A percentile compares a stretch with the other conserved stretches of the same genome.
Evolutionary conservation across 2,888 invertebrate species (phyloP).

Genomic region (Sisyra nigra): DNA sequence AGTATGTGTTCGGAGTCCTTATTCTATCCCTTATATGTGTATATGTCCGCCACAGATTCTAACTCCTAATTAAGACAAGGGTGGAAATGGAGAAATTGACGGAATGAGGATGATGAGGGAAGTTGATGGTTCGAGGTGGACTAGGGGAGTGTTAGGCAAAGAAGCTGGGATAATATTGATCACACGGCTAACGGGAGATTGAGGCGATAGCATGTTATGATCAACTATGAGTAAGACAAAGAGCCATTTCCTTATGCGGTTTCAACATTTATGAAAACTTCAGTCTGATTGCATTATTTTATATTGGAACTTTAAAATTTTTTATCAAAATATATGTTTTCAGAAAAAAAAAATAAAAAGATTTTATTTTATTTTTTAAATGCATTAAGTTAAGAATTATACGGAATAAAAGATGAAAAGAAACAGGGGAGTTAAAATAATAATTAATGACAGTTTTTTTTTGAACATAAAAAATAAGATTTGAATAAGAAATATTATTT

Average conservation of each 20-base stretch:
- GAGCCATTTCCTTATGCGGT: no score
- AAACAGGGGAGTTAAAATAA: no score
- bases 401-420: no score
- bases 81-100: conserved; percentile 23
- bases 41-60: conserved; percentile 73
- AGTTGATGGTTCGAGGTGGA: conserved; percentile 4
- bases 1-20: no score
- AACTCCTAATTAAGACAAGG: conserved; percentile 73
- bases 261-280: no score
- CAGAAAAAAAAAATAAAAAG: not conserved
- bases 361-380: no score
- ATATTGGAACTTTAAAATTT: not conserved
- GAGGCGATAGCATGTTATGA: conserved; percentile 3
- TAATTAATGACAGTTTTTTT: no score
- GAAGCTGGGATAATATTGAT: conserved; percentile 29
- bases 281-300: no score
- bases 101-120: conserved; percentile 19
- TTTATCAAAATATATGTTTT: not conserved
- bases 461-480: not conserved
- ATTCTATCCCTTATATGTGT: conserved; percentile 15
- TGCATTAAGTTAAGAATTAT: no score
- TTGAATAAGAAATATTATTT: not conserved
- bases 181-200: conserved; percentile 20
- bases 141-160: conserved; percentile 9
- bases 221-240: no score